Evolutionary conservation across 1,140 invertebrate genomes (phyloP), one percentile per base, ranked within the genome.

Genomic region (Phortica variegata): DNA sequence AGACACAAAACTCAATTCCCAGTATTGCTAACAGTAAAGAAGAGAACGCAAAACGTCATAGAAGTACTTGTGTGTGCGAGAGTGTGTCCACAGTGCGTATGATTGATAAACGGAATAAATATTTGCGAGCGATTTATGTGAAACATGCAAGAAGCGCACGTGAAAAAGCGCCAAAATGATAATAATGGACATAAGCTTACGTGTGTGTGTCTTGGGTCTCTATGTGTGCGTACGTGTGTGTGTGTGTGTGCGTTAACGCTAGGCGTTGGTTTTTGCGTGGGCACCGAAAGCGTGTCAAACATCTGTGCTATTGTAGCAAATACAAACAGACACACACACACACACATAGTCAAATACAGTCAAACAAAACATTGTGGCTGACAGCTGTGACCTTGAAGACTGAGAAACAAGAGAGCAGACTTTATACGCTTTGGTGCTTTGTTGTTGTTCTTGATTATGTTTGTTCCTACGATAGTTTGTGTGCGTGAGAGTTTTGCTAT

Each of bases 21-120:
- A n/a, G n/a, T n/a, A n/a, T n/a, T n/a, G n/a, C n/a, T n/a, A n/a
- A n/a, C n/a, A n/a, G n/a, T n/a, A n/a, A n/a, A n/a, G n/a, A n/a
- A n/a, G n/a, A n/a, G n/a, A n/a, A n/a, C n/a, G n/a, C n/a, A n/a
- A n/a, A n/a, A n/a, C n/a, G n/a, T n/a, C n/a, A n/a, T n/a, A n/a
- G n/a, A n/a, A n/a, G n/a, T n/a, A n/a, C n/a, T n/a, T n/a, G n/a
- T n/a, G n/a, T n/a, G n/a, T n/a, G n/a, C n/a, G n/a, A n/a, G n/a
- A n/a, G n/a, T n/a, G n/a, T n/a, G n/a, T n/a, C n/a, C 52, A 65
- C 62, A 40, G 56, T 66, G 63, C 63, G 63, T 68, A 68, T 68
- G 63, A 68, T 68, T 68, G 63, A 68, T 68, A 68, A 68, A 63
- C 63, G 68, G 68, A 66, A 68, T 68, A 66, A 66, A 66, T 66